Conservation (phyloP, 53 echinoderm and acorn worm species). For the Patiria pectinifera region DNA sequence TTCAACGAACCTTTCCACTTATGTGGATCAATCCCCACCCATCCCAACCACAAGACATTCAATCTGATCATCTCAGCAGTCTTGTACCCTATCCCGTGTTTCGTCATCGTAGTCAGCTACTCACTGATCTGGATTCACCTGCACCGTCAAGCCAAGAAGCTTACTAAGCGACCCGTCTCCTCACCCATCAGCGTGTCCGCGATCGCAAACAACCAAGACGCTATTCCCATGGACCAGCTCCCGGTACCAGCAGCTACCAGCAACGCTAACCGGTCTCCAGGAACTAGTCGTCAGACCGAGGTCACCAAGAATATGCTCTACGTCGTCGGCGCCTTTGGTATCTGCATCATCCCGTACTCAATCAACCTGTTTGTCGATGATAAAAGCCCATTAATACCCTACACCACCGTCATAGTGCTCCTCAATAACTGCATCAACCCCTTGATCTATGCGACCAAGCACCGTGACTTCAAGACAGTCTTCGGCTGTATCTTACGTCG, state of each 20-base stretch:
- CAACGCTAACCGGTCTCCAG: background rate
- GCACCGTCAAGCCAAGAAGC: conserved; percentile 52
- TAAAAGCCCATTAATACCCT: conserved; percentile 55
- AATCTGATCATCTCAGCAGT: conserved; percentile 33
- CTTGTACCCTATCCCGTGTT: conserved; percentile 62
- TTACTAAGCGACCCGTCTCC: background rate
- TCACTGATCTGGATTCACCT: conserved; percentile 55
- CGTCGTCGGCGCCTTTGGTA: conserved; percentile 63
- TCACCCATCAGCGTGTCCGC: background rate
- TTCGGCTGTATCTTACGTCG: conserved; percentile 71
- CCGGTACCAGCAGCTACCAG: conserved; percentile 65
- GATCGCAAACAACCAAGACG: background rate
- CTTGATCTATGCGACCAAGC: conserved; percentile 77
- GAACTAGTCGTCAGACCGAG: conserved; percentile 54
- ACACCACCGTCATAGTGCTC: conserved; percentile 73
- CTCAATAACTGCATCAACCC: conserved; percentile 82
- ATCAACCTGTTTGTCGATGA: conserved; percentile 59
- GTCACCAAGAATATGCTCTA: conserved; percentile 83
- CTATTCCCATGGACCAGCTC: conserved; percentile 34
- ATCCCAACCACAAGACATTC: conserved; percentile 50
- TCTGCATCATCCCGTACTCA: conserved; percentile 76
- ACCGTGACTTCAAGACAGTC: conserved; percentile 80
- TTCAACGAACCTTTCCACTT: conserved; percentile 57
- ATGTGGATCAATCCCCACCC: conserved; percentile 55
- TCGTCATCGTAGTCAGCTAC: conserved; percentile 67